These are phyloP conservation scores for Semicossyphus pulcher DNA, from an alignment of 2,113 vertebrate species.

Conservation along the genomic window DNA sequence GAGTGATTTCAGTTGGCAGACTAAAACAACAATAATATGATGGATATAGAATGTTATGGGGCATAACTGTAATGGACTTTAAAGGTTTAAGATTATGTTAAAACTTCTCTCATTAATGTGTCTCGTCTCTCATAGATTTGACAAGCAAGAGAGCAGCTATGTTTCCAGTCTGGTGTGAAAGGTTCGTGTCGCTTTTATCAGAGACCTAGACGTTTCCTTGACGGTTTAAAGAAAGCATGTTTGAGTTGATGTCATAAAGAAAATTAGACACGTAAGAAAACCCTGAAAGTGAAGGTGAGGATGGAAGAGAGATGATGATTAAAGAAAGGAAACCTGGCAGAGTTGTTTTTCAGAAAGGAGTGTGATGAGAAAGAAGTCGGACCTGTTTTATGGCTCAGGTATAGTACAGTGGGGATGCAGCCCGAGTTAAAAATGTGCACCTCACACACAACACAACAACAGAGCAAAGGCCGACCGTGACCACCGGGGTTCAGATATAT, in stretches of 20 bases:
- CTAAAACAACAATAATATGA: neutral
- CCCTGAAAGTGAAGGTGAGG: neutral
- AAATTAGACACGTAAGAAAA: neutral
- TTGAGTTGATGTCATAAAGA: too few relatives aligned
- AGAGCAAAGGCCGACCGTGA: conserved; percentile 70
- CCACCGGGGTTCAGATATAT: conserved; percentile 15
- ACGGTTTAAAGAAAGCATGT: neutral
- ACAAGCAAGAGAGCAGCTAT: too few relatives aligned
- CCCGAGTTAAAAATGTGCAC: conserved; percentile 63
- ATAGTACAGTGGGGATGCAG: conserved; percentile 73
- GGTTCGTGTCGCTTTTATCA: neutral
- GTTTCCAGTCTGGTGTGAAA: too few relatives aligned
- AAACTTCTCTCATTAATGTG: too few relatives aligned
- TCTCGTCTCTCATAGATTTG: too few relatives aligned
- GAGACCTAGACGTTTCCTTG: neutral
- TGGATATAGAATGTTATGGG: neutral
- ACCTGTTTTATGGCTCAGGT: conserved; percentile 28
- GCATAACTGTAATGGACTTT: too few relatives aligned
- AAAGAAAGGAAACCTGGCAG: neutral
- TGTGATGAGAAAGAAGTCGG: neutral
- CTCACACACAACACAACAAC: conserved; percentile 65
- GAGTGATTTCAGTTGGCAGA: neutral
- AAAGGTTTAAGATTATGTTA: neutral
- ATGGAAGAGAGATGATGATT: neutral
- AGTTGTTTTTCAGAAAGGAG: neutral